Base-by-base conservation (phyloP, 2,888 invertebrate genomes). In the Dryococelus australis region DNA sequence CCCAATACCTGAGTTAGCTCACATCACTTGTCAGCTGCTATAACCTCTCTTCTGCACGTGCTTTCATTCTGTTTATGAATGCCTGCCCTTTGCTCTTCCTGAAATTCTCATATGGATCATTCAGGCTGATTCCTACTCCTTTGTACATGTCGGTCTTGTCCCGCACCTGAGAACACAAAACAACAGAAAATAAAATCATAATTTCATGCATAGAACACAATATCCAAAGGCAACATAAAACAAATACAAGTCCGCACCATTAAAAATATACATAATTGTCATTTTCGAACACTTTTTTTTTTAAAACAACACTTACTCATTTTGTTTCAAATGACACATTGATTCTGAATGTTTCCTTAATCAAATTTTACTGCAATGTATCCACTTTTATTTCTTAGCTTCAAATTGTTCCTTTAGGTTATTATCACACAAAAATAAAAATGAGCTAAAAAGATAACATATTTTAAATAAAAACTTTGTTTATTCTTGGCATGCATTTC, bases 101-200 rank as follows among this genome's bases (percentile, higher is more conserved):
- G 93, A 99, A 99, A 93, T 98, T 98, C 93, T 99, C 99, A 91
- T 98, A 99, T 0, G 99, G 99, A 93, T 99, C 99, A 91, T 97
- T 97, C 88, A 98, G 93, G 92, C 97, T 97, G 89, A 98, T 96
- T 84, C 99, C 99, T 88, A 99, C 96, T 89, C 99, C 99, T 94
- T 96, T 98, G 93, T 98, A 99, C 93, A 97, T 97, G 92, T 99
- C 99, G 91, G 96, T 96, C 90, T 96, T 95, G 92, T 99, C 99
- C 16, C 99, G 94, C 28, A 95, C 91, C 91, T 92, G 90, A 53
- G 84, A 83, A 88, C 65, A 84, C 78, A 43, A 35, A 43, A 53
- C 16, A 28, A 24, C 13, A 53, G 28, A 26, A 85, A 26, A n/a
- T n/a, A 27, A 4, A 85, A 9, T 16, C 12, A 24, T 0, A 28